A percentile compares a stretch with the other conserved stretches of the same genome.
These are phyloP conservation scores for Brachionus paranguensis DNA, from an alignment of 1,140 invertebrate genomes.

Conservation along the genomic window DNA sequence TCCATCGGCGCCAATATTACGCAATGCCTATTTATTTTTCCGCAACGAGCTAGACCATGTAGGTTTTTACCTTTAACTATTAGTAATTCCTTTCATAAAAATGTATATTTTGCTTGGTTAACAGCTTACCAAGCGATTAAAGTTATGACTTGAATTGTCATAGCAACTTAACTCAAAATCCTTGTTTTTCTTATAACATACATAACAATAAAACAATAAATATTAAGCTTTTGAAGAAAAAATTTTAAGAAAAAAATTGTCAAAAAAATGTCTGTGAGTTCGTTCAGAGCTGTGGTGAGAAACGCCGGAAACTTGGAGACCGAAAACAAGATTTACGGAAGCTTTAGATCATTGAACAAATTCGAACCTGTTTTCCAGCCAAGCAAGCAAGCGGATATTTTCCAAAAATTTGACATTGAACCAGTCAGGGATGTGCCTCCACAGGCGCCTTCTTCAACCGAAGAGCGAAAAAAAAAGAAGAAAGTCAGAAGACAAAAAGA, in stretches of 20 bases:
- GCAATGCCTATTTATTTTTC: neutral
- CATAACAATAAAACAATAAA: neutral
- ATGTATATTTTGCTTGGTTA: neutral
- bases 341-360: constrained; percentile 21
- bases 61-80: neutral
- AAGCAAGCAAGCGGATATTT: neutral
- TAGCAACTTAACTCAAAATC: neutral
- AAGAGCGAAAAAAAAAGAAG: constrained; percentile 5
- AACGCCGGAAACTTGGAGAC: neutral
- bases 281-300: neutral
- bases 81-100: neutral
- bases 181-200: neutral
- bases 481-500: neutral
- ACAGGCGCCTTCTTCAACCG: neutral
- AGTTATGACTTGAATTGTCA: neutral
- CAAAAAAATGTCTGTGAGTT: constrained; percentile 14
- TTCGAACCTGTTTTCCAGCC: neutral
- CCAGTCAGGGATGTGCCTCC: neutral
- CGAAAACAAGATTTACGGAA: neutral
- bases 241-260: neutral
- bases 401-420: constrained; percentile 31
- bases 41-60: neutral
- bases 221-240: neutral
- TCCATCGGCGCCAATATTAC: neutral
- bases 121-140: neutral